Evolutionary conservation across 1,140 invertebrate genomes (phyloP).

Genomic region (Papilio dardanus): DNA sequence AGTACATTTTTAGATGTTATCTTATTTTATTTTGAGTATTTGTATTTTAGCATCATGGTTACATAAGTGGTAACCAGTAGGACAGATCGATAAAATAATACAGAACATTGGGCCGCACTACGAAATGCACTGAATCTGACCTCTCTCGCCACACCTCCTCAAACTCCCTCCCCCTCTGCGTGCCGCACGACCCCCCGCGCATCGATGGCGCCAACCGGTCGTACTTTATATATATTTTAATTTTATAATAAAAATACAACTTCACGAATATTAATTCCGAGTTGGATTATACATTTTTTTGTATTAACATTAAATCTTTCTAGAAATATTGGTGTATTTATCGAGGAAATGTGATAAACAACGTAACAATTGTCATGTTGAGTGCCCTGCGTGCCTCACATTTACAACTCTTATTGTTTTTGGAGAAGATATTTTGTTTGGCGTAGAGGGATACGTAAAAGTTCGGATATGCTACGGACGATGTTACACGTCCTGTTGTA

Average conservation of each 20-base stretch:
- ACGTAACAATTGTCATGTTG: background rate
- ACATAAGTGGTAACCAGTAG: background rate
- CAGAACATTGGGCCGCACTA: constrained; percentile 32
- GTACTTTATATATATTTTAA: constrained; percentile 57
- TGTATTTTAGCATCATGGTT: background rate
- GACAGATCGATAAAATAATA: constrained; percentile 17
- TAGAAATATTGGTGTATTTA: constrained; percentile 6
- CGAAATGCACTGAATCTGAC: constrained; percentile 70
- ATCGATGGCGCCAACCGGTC: constrained; percentile 65
- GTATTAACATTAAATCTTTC: constrained; percentile 12
- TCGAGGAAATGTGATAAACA: background rate
- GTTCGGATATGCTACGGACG: background rate
- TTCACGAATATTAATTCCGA: constrained; percentile 35
- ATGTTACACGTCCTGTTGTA: background rate
- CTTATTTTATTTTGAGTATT: background rate
- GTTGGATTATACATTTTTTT: background rate
- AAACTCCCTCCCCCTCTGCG: constrained; percentile 40
- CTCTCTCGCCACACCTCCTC: constrained; percentile 57
- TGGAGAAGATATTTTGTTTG: background rate
- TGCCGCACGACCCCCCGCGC: constrained; percentile 40
- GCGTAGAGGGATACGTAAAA: background rate
- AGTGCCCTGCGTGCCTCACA: background rate
- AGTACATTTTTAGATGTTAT: background rate
- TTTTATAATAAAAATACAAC: constrained; percentile 44
- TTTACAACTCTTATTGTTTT: background rate